Base-by-base conservation (phyloP, 1,140 invertebrate genomes). In the Phymastichus coffea region DNA sequence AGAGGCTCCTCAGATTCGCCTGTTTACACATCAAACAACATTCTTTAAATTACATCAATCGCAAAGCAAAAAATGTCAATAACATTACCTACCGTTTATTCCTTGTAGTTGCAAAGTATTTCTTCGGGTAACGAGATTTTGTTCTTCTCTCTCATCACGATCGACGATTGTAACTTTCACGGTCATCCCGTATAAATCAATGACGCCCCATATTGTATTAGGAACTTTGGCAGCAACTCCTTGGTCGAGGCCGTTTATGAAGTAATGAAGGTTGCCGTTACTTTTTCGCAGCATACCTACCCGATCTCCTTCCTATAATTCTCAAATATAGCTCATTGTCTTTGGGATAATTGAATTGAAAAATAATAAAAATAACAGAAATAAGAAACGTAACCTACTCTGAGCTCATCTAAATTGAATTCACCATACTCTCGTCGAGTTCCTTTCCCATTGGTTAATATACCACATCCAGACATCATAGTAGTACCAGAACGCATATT, bases 391-490 rank as follows among this genome's bases (percentile, higher is more conserved):
- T 49, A 60, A 71, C 79, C 75, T 80, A 90, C 90, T 68, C 88
- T 85, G 1, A 97, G 80, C 79, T 97, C 93, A 80, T 98, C 95
- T 52, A 98, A 82, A 80, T 97, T 97, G 67, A 93, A 95, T 78
- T 95, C 88, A 0, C 94, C 94, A 78, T 98, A 97, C 74, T 97
- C 93, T 26, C 92, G 83, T 57, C 92, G 86, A 2, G 91, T 95
- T 3, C 93, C 94, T 79, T 96, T 94, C 3, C 94, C 94, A 78
- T 97, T 97, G 7, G 93, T 91, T 3, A 97, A 79, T 66, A 98
- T 96, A 35, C 94, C 94, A 81, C 92, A 94, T 1, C 95, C 94
- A 33, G 93, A 96, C 94, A 98, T 97, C 92, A 98, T 97, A 3
- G 94, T 94, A 2, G 94, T 97, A 1, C 95, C 94, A 14, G 90